Base-by-base conservation (phyloP, 2,113 vertebrate species). In the Zosterops borbonicus region DNA sequence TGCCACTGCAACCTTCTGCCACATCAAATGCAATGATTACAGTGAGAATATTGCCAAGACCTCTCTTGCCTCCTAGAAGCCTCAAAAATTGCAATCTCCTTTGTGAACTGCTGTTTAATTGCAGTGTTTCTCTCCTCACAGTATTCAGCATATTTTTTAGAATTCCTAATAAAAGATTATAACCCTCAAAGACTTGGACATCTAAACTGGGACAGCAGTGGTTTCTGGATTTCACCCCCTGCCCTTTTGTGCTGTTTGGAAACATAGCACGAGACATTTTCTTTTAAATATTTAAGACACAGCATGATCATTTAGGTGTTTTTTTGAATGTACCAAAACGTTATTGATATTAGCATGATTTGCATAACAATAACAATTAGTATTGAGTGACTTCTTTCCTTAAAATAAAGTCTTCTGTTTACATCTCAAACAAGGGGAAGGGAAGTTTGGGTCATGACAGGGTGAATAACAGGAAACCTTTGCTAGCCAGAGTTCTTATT, bases 71-170 rank as follows among this genome's bases (percentile, higher is more conserved):
- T 92, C 77, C 74, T 69, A 85, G 60, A 73, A 93, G 88, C 44
- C 60, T 67, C 49, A 42, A 74, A 58, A 49, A 85, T 22, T 92
- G 16, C 64, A 93, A 11, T 47, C 74, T 71, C 41, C 90, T 90
- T 68, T 64, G 27, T 82, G 85, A 94, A 78, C 60, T 83, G 33
- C 44, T 88, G 42, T 56, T 95, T 95, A 93, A 94, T 53, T 52
- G 3, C 15, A 75, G 28, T 52, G 16, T 14, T 90, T 86, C 82
- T 24, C 20, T 46, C 50, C 27, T 85, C n/a, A 73, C 27, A 39
- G 21, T 55, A 42, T 71, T 81, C 67, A 65, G 82, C 24, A 44
- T 76, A 88, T 52, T 95, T 95, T 90, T 96, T 88, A 96, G 50
- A 92, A 88, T 74, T 42, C 41, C 22, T 94, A 55, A 75, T 73